A percentile compares a stretch with the other conserved stretches of the same genome.
phyloP scores from a whole-genome alignment of 2,888 invertebrate genomes.

The Lamproptera curius region DNA sequence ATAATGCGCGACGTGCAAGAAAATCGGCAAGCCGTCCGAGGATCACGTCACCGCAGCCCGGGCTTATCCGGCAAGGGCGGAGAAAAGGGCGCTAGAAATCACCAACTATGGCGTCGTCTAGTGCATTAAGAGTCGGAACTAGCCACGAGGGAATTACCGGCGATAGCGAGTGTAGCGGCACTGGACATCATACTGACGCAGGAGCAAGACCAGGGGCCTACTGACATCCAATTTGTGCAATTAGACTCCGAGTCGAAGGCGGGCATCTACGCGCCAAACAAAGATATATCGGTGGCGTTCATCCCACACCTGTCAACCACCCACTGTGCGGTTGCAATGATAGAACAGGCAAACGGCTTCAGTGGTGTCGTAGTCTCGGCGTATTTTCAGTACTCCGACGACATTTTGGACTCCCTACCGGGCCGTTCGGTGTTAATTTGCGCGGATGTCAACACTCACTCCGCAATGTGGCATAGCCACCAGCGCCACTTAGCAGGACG shows the following conservation, averaged over 20 bases:
- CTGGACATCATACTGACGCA: conserved; percentile 28
- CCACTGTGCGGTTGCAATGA: not conserved
- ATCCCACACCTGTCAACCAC: not conserved
- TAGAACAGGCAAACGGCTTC: not conserved
- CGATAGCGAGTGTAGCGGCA: conserved; percentile 9
- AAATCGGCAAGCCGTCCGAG: not conserved
- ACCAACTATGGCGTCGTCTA: not conserved
- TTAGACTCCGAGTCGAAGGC: conserved; percentile 19
- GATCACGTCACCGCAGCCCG: not conserved
- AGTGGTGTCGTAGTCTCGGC: not conserved
- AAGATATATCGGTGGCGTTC: not conserved
- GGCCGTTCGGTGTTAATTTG: not conserved
- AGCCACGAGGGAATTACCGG: conserved; percentile 21
- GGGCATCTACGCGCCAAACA: conserved; percentile 13
- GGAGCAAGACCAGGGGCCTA: not conserved
- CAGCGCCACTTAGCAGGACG: not conserved
- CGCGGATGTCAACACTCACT: not conserved
- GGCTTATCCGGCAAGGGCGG: not conserved
- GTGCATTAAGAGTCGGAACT: conserved; percentile 12
- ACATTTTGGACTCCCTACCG: not conserved
- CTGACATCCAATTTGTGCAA: not conserved
- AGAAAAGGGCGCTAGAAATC: not conserved
- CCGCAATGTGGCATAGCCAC: not conserved
- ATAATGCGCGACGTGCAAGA: not conserved
- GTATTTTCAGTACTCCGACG: conserved; percentile 21